These are phyloP conservation scores for Megaleporinus macrocephalus DNA, from an alignment of 2,113 vertebrate genomes.

Conservation along the genomic window DNA sequence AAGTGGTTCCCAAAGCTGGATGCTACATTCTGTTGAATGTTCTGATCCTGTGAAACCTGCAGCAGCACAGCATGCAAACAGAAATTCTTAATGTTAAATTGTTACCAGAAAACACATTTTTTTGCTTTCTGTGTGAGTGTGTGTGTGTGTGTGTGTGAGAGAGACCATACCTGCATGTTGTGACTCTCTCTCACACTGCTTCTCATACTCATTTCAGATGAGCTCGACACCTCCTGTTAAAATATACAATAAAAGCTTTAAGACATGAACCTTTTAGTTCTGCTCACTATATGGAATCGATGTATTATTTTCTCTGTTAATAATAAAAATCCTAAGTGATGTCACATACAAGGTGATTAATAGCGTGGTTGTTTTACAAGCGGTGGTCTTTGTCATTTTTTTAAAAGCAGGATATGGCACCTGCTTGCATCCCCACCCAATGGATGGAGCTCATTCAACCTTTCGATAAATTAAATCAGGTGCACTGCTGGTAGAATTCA, in stretches of 20 bases:
- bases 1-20: slow-evolving; percentile 72
- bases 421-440: too few species aligned
- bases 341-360: too few species aligned
- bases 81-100: background rate
- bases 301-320: too few species aligned
- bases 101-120: background rate
- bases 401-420: too few species aligned
- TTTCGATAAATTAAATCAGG: too few species aligned
- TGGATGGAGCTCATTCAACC: too few species aligned
- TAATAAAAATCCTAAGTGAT: too few species aligned
- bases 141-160: background rate
- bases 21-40: slow-evolving; percentile 67
- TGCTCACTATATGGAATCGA: too few species aligned
- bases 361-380: too few species aligned
- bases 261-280: too few species aligned
- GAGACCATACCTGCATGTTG: slow-evolving; percentile 21
- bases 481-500: too few species aligned
- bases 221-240: slow-evolving; percentile 80
- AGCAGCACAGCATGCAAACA: background rate
- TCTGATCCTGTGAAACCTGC: slow-evolving; percentile 72
- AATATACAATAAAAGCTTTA: slow-evolving; percentile 17
- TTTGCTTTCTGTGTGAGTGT: background rate
- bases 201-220: slow-evolving; percentile 75
- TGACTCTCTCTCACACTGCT: slow-evolving; percentile 73
- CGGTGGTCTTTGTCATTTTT: too few species aligned